phyloP scores from a whole-genome alignment of 2,113 vertebrate species.

The Chloropsis cyanopogon region DNA sequence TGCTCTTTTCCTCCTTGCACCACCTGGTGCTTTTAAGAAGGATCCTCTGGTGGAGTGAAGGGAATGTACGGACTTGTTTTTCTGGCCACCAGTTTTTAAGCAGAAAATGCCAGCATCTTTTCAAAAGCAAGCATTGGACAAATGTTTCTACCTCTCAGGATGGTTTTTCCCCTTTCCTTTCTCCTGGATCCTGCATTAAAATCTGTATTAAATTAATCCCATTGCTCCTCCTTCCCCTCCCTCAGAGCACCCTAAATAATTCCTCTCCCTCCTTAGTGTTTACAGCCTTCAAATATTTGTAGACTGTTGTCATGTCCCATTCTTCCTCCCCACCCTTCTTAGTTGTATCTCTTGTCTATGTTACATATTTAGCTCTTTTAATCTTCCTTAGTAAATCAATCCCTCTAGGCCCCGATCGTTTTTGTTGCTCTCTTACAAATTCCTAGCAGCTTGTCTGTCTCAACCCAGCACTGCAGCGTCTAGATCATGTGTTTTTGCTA shows the following conservation, averaged over 20 bases:
- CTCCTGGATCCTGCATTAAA: not conserved
- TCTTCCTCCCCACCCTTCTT: slow-evolving; percentile 47
- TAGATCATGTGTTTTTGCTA: not conserved
- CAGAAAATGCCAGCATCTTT: not conserved
- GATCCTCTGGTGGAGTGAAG: not conserved
- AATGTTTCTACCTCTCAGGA: not conserved
- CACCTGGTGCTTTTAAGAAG: not conserved
- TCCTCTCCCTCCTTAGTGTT: slow-evolving; percentile 29
- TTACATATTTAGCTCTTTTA: slow-evolving; percentile 63
- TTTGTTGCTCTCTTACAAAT: slow-evolving; percentile 39
- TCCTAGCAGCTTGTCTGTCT: slow-evolving; percentile 44
- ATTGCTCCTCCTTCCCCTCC: not conserved
- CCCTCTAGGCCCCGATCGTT: not conserved
- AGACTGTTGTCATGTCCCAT: slow-evolving; percentile 54
- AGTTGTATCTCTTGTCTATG: slow-evolving; percentile 45
- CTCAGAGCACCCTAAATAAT: slow-evolving; percentile 41
- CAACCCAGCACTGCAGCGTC: not conserved
- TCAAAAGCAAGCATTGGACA: not conserved
- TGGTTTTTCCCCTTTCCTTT: not conserved
- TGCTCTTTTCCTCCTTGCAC: not conserved
- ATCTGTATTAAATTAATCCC: not conserved
- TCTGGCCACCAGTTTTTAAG: not conserved
- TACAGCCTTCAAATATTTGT: slow-evolving; percentile 52
- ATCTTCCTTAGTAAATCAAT: slow-evolving; percentile 60
- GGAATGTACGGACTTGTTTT: not conserved